A percentile compares a stretch with the other conserved stretches of the same genome.
phyloP scores from a whole-genome alignment of 2,113 vertebrate genomes.

The Mormyrus iriodes region DNA sequence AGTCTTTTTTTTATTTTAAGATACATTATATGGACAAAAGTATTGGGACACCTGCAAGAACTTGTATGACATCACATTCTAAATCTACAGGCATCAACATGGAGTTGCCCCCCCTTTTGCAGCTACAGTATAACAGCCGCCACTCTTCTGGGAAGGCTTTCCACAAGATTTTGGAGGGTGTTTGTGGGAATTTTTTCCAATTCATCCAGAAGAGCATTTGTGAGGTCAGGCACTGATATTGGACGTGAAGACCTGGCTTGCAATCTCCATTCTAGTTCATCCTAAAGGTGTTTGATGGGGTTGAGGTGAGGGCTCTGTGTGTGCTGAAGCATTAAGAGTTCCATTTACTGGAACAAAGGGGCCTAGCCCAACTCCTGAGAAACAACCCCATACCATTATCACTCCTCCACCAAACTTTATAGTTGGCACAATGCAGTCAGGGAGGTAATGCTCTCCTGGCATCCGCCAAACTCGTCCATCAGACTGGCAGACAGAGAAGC shows the following conservation, averaged over 20 bases:
- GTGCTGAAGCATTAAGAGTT: neutral
- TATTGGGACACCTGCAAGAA: neutral
- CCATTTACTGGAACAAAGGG: neutral
- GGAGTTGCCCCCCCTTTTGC: neutral
- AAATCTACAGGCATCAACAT: neutral
- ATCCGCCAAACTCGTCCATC: neutral
- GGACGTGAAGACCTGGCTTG: neutral
- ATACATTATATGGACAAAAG: neutral
- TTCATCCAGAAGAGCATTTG: neutral
- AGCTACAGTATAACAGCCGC: neutral
- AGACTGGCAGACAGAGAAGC: neutral
- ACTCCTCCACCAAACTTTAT: neutral
- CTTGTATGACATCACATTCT: neutral
- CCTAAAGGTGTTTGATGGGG: neutral
- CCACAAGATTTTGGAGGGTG: neutral
- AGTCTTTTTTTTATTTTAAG: neutral
- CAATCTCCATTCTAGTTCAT: neutral
- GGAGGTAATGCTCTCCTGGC: neutral
- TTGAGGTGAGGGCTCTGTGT: neutral
- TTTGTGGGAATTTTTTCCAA: neutral
- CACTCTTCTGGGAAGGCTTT: neutral
- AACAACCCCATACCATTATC: neutral
- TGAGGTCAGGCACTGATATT: too few species aligned
- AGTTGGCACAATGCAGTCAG: neutral
- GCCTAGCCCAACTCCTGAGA: neutral